Base-by-base conservation (phyloP, 1,140 invertebrate species). In the Araneus ventricosus region DNA sequence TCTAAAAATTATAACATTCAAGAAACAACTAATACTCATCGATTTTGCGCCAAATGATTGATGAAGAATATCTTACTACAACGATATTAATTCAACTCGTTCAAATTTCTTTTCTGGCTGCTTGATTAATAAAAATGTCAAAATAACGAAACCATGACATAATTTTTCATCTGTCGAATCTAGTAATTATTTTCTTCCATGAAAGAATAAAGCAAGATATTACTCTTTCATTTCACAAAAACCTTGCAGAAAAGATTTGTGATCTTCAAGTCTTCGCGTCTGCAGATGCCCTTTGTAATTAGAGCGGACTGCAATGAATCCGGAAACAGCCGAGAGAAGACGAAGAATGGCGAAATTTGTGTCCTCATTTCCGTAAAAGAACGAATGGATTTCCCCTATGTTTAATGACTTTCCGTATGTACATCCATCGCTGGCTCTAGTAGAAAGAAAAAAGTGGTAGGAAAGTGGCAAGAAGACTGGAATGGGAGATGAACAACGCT, bases 341-440 rank as follows among this genome's bases (percentile, higher is more conserved):
- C 75, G 34, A 37, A 37, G 34, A 39, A 45, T 82, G 41, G 8
- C 14, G n/a, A 45, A 82, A 82, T 82, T 82, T 82, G 37, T 82
- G 79, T 82, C 22, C 41, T 41, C 79, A 82, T 82, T 82, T 82
- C 79, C 79, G 79, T n/a, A 39, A 82, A 82, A 45, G 79, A 39
- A 39, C 22, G 37, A 82, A 82, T 82, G n/a, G 79, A 82, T 82
- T 82, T 82, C 79, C 79, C 41, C 24, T n/a, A 82, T 82, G 79
- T 82, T 82, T 82, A 82, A 82, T 82, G 79, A 82, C 79, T 45
- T 45, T 27, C 24, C 39, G 37, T n/a, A 41, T 30, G 37, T n/a
- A 14, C 37, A 41, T 41, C 79, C 27, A 75, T 75, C 27, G 27
- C 67, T 20, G 30, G 30, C 30, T 27, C 67, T 34, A 24, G 61